Conservation (phyloP, 2,113 vertebrate genomes). For the Candoia aspera region DNA sequence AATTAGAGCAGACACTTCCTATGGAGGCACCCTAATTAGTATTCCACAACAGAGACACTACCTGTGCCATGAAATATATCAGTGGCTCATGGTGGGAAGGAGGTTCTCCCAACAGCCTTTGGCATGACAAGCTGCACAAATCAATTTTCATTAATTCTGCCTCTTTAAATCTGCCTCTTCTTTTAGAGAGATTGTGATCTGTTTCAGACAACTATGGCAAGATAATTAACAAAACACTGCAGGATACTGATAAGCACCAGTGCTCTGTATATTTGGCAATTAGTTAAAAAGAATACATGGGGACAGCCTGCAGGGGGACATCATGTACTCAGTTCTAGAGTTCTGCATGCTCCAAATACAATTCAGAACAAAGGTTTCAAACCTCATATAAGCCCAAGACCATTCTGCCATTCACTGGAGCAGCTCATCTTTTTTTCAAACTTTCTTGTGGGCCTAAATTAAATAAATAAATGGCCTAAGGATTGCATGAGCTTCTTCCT, state of each 20-base stretch:
- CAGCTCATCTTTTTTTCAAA: background rate
- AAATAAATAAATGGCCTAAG: background rate
- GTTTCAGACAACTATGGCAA: conserved; percentile 54
- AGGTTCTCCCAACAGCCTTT: conserved; percentile 57
- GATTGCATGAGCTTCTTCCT: background rate
- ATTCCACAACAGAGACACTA: conserved; percentile 58
- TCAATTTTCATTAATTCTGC: conserved; percentile 82
- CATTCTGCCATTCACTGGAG: background rate
- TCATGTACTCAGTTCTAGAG: conserved; percentile 4
- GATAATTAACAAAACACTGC: conserved; percentile 72
- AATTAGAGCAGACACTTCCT: conserved; percentile 45
- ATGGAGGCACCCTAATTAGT: conserved; percentile 62
- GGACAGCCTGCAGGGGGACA: background rate
- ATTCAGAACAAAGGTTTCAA: background rate
- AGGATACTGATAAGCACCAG: conserved; percentile 56
- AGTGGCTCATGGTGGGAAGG: conserved; percentile 42
- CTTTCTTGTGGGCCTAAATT: background rate
- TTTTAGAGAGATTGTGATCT: conserved; percentile 74
- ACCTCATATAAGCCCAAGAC: background rate
- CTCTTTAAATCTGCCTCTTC: conserved; percentile 71
- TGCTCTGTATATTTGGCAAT: conserved; percentile 52
- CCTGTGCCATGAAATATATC: conserved; percentile 52
- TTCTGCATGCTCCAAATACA: background rate
- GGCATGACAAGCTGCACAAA: conserved; percentile 64
- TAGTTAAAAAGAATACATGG: conserved; percentile 44